Base-by-base conservation (phyloP, 2,888 invertebrate species). In the Malacosoma neustria region DNA sequence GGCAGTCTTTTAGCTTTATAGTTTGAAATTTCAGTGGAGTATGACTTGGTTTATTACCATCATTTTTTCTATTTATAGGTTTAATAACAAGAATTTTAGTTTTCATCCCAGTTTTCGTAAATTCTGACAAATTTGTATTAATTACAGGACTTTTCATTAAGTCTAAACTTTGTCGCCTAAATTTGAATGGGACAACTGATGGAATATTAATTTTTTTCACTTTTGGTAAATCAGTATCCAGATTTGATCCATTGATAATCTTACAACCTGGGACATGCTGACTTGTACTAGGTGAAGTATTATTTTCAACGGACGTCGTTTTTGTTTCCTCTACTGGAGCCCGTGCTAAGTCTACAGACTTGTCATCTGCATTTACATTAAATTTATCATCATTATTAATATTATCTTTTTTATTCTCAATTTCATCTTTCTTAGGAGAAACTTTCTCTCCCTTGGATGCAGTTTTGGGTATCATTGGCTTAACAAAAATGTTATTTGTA, bases 1-100 rank as follows among this genome's bases (percentile, higher is more conserved):
- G 71, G n/a, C 72, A 61, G 45, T 82, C 82, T 52, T 81, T 50
- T 90, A 97, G 75, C 94, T 97, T 86, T 90, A 96, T 65, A 89
- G 80, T 84, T 61, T 81, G 81, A 44, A 76, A 80, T 54, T 81
- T 81, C 9, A 82, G 49, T 13, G 80, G 61, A 2, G 63, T 47
- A 30, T 65, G 72, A 11, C 67, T 42, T 15, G 62, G 40, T 41
- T 62, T 54, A 12, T 50, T 48, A 2, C 72, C 71, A 48, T 77
- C 81, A 51, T 71, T 70, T 37, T 68, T 74, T 46, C 77, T 64
- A 42, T 77, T 73, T 11, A 84, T 74, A 31, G 82, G 82, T 57
- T 85, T 85, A 29, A 85, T 84, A 9, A 85, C 75, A 41, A 85
- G 57, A 49, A 85, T 80, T 63, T 85, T 84, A 3, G 84, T 82